Conservation (phyloP, 2,113 vertebrate genomes). For the Spheniscus mendiculus region DNA sequence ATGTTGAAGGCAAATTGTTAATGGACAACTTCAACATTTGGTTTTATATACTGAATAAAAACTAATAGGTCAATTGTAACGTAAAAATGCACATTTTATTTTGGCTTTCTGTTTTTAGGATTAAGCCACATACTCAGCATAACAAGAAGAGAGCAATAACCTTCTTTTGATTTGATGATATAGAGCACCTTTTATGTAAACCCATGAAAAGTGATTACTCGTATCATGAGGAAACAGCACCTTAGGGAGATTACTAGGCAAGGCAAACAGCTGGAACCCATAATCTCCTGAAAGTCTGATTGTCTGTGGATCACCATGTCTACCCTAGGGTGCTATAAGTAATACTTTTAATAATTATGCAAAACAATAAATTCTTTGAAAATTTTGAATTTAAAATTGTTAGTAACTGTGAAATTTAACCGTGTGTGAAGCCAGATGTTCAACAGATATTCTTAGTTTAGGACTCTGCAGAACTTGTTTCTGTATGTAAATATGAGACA, state of each 20-base stretch:
- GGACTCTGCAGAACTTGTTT: neutral
- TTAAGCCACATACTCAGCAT: neutral
- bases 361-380: neutral
- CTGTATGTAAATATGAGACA: neutral
- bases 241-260: neutral
- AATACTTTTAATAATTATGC: neutral
- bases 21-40: neutral
- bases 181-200: conserved; percentile 27
- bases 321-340: neutral
- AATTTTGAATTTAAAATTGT: neutral
- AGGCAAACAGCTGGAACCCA: conserved; percentile 21
- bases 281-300: neutral
- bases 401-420: neutral
- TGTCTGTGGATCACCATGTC: neutral
- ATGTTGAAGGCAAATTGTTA: neutral
- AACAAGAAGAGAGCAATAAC: conserved; percentile 7
- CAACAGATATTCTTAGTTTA: neutral
- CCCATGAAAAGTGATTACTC: conserved; percentile 20
- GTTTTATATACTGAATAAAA: neutral
- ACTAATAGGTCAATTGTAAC: neutral
- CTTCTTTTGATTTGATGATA: conserved; percentile 36
- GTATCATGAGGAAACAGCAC: neutral
- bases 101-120: neutral
- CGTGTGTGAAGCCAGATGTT: neutral
- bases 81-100: neutral